Evolutionary conservation across 2,113 vertebrate genomes (phyloP).

Genomic region (Promerops cafer): DNA sequence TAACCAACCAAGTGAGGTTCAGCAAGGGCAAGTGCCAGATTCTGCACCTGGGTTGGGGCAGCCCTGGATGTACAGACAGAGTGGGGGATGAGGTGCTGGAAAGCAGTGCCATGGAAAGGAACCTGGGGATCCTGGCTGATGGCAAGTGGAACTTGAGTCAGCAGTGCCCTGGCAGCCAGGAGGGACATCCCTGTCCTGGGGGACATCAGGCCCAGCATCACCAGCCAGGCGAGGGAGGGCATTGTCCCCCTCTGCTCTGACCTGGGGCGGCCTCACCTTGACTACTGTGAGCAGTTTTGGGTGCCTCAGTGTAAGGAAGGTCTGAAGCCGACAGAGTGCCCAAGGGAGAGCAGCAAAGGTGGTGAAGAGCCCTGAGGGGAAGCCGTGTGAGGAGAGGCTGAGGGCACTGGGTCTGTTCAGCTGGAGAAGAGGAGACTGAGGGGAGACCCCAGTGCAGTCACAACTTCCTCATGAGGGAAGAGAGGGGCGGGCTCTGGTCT

Average conservation of each 20-base stretch:
- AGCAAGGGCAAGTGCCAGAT: accelerated
- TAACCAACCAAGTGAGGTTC: not conserved
- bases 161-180: not conserved
- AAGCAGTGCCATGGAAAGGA: not conserved
- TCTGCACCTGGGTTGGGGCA: not conserved
- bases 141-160: not conserved
- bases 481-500: not conserved
- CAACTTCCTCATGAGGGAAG: too few relatives aligned
- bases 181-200: not conserved
- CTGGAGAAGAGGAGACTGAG: not conserved
- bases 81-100: not conserved
- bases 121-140: not conserved
- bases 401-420: not conserved
- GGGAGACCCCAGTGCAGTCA: accelerated
- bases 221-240: not conserved
- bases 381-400: not conserved
- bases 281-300: not conserved
- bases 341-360: not conserved
- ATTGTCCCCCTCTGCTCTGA: not conserved
- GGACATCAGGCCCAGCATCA: accelerated
- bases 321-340: accelerated
- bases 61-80: accelerated
- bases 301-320: accelerated
- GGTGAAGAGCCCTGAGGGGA: not conserved
- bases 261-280: not conserved